phyloP scores from a whole-genome alignment of 2,797 vertebrate genomes.

The Scleropages formosus region DNA sequence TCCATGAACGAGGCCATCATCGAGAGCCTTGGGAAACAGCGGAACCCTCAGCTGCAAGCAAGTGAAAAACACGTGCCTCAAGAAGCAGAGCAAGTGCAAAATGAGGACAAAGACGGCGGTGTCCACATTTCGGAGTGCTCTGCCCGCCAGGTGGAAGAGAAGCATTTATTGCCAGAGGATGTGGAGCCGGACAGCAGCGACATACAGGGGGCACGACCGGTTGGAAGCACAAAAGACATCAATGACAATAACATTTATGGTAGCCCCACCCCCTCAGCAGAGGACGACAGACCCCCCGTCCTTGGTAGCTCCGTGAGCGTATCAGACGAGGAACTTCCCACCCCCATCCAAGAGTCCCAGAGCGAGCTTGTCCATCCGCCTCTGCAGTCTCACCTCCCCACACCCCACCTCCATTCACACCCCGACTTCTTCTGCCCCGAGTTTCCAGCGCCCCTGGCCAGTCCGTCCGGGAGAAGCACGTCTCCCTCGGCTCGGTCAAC shows the following conservation, averaged over 20 bases:
- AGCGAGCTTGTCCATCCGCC: constrained; percentile 37
- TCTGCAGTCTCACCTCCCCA: constrained; percentile 19
- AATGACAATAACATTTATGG: constrained; percentile 63
- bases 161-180: constrained; percentile 36
- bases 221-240: constrained; percentile 58
- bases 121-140: constrained; percentile 26
- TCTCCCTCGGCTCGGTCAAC: constrained; percentile 36
- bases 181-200: constrained; percentile 60
- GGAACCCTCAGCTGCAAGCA: constrained; percentile 20
- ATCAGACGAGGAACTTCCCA: constrained; percentile 60
- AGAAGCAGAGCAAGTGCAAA: not conserved
- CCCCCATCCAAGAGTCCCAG: constrained; percentile 72
- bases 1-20: not conserved
- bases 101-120: constrained; percentile 20
- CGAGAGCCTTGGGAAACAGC: not conserved
- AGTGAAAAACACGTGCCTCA: not conserved
- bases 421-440: constrained; percentile 40
- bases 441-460: constrained; percentile 36
- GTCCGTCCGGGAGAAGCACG: constrained; percentile 56
- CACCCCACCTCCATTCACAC: constrained; percentile 37
- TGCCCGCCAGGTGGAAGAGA: constrained; percentile 28
- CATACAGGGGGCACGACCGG: constrained; percentile 38
- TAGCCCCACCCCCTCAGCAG: constrained; percentile 32
- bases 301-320: constrained; percentile 43
- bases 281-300: constrained; percentile 37